Base-by-base conservation (phyloP, 2,888 invertebrate genomes). In the Cryptocheilus praepositus region DNA sequence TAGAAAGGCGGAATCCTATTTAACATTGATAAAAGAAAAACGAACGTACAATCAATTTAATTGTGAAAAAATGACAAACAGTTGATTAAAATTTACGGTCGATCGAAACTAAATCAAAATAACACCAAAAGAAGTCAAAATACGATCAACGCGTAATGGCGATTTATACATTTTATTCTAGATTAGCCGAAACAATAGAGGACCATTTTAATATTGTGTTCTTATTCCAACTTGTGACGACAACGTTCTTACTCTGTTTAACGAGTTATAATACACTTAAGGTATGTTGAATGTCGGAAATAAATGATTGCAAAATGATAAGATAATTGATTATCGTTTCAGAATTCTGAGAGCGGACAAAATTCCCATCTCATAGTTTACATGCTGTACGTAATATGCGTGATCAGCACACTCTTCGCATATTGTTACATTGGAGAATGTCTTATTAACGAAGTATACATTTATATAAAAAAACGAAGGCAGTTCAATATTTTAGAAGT, bases 351-450 rank as follows among this genome's bases (percentile, higher is more conserved):
- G 3, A 55, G 57, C 3, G 54, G 59, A 7, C 52, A 69, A 21
- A 36, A 64, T 8, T 49, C 59, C 13, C 62, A 21, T n/a, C 53
- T 68, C 4, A 15, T 64, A 5, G 64, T 64, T 4, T 81, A 70
- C 52, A 28, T 52, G 4, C 28, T 71, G n/a, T 77, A 72, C 36
- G 62, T 60, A 0, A n/a, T 61, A 15, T 64, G 71, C 7, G 51
- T 79, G 11, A 36, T 74, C 0, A 18, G 74, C 46, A 62, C 76
- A 65, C 66, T 81, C 15, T 76, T 67, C n/a, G 76, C 73, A 36
- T 79, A 80, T 43, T 82, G 81, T 54, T 66, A 80, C 43, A 66
- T 73, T 22, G 81, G 82, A 15, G 79, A 82, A 13, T 71, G 64
- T 61, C 67, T 82, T 51, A 62, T 55, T 11, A 43, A 25, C n/a